phyloP scores from a whole-genome alignment of 1,140 invertebrate genomes.

The Bombus sibiricus region DNA sequence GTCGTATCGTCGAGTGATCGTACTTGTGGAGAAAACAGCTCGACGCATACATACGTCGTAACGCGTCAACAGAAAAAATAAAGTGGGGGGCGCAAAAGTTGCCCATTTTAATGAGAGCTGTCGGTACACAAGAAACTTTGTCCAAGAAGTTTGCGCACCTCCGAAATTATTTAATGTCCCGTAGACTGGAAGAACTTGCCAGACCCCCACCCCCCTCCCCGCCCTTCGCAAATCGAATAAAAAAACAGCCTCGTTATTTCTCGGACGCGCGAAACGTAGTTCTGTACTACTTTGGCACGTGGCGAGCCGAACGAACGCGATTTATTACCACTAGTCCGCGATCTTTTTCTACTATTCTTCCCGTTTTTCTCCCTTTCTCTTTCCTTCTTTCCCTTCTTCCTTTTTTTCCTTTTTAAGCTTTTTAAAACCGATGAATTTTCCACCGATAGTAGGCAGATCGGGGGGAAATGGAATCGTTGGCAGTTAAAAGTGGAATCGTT shows the following conservation, averaged over 20 bases:
- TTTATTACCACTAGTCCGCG: background rate
- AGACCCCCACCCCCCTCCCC: background rate
- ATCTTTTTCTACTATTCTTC: background rate
- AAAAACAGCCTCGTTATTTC: constrained; percentile 6
- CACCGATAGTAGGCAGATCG: background rate
- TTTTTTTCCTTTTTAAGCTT: background rate
- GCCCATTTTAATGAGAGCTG: background rate
- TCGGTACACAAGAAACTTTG: background rate
- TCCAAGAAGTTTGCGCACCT: background rate
- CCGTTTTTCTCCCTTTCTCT: too few species aligned
- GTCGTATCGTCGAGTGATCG: too few species aligned
- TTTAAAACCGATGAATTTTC: background rate
- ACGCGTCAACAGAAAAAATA: too few species aligned
- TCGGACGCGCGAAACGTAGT: background rate
- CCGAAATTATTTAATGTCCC: background rate
- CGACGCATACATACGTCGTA: too few species aligned
- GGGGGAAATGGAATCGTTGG: too few species aligned
- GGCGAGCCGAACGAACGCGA: constrained; percentile 3
- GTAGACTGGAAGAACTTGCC: background rate
- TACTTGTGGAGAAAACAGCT: too few species aligned
- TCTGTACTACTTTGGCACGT: background rate
- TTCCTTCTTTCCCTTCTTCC: background rate
- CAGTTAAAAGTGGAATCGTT: too few species aligned
- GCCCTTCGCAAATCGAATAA: background rate
- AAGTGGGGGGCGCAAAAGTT: background rate